A percentile compares a stretch with the other conserved stretches of the same genome.
Evolutionary conservation across 2,888 invertebrate genomes (phyloP).

Genomic region (Loripinus fragilis): DNA sequence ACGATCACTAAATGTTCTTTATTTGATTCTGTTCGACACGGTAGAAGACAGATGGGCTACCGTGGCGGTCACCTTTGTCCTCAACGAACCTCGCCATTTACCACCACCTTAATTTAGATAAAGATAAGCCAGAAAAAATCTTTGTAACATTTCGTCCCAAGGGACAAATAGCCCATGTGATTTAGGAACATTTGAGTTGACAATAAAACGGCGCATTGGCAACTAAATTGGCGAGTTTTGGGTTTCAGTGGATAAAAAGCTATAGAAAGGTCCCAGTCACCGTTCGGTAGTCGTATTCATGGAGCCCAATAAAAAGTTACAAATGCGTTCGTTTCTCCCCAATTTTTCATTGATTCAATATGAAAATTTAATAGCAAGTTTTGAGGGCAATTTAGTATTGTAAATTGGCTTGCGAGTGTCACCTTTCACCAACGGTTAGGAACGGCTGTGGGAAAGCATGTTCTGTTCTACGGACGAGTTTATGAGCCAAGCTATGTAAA

Average conservation of each 20-base stretch:
- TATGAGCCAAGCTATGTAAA: too few species aligned
- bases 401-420: background rate
- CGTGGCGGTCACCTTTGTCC: background rate
- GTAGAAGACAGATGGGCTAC: background rate
- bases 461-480: too few species aligned
- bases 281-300: background rate
- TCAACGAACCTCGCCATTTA: background rate
- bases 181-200: background rate
- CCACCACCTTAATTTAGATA: background rate
- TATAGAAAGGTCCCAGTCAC: background rate
- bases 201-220: slow-evolving; percentile 12
- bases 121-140: background rate
- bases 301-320: background rate
- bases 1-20: background rate
- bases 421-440: background rate
- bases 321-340: background rate
- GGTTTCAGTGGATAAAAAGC: slow-evolving; percentile 4
- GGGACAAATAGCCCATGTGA: slow-evolving; percentile 4
- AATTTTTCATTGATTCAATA: background rate
- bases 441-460: too few species aligned
- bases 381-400: background rate
- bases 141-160: slow-evolving; percentile 8
- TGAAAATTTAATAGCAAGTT: background rate
- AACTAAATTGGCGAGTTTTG: slow-evolving; percentile 3
- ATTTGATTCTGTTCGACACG: background rate